These are phyloP conservation scores for Galeopterus variegatus DNA, from an alignment of 2,113 vertebrate species.

Conservation along the genomic window DNA sequence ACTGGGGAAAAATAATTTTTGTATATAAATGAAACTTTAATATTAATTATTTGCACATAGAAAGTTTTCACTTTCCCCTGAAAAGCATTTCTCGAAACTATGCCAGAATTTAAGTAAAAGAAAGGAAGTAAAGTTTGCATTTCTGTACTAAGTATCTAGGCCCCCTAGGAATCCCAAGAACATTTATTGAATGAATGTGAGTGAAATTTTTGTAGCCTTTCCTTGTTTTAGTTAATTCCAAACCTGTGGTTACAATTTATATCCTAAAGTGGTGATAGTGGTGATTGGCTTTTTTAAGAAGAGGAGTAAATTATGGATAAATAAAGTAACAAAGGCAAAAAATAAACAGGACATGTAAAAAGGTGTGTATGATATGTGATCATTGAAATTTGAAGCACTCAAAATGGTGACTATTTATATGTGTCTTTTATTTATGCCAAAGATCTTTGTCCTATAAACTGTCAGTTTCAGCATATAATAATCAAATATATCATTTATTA, in stretches of 20 bases:
- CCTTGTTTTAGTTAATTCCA: background rate
- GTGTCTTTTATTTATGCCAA: background rate
- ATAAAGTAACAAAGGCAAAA: background rate
- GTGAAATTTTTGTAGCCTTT: background rate
- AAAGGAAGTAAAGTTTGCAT: background rate
- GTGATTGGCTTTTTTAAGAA: background rate
- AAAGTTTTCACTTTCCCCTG: background rate
- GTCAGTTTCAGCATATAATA: background rate
- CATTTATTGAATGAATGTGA: background rate
- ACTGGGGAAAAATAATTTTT: constrained; percentile 18
- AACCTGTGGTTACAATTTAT: background rate
- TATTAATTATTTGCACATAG: background rate
- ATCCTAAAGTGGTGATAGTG: background rate
- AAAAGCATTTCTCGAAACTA: background rate
- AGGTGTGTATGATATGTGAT: background rate
- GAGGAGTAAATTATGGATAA: background rate
- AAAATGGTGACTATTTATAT: background rate
- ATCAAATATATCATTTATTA: background rate
- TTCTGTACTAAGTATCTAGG: background rate
- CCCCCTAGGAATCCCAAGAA: background rate
- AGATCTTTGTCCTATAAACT: background rate
- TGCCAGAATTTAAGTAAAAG: constrained; percentile 12
- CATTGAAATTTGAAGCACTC: background rate
- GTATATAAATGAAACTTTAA: background rate
- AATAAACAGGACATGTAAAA: background rate